These are phyloP conservation scores for Dryococelus australis DNA, from an alignment of 2,888 invertebrate species.

Conservation along the genomic window DNA sequence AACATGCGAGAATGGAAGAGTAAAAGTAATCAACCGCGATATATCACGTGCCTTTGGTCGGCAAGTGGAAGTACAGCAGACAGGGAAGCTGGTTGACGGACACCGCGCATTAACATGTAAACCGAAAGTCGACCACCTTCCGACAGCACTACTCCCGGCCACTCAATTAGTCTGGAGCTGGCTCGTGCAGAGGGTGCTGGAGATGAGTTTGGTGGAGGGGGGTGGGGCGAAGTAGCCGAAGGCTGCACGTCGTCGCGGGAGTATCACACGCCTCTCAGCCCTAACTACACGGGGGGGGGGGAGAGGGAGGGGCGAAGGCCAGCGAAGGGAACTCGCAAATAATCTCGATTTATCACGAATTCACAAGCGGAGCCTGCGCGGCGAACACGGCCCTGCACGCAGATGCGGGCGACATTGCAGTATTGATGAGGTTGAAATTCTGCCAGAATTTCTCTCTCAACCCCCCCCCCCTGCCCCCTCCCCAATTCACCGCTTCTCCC, in stretches of 20 bases:
- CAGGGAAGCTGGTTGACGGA: neutral
- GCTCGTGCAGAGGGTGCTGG: neutral
- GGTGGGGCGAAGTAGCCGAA: neutral
- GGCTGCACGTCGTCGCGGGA: neutral
- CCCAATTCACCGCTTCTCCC: neutral
- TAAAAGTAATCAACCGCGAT: neutral
- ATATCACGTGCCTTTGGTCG: neutral
- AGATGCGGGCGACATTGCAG: slow-evolving; percentile 11
- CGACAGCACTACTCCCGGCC: neutral
- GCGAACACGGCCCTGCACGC: slow-evolving; percentile 8
- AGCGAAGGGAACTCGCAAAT: neutral
- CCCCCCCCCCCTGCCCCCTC: neutral
- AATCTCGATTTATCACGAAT: slow-evolving; percentile 11
- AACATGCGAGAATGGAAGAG: neutral
- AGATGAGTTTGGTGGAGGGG: neutral
- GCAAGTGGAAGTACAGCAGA: neutral
- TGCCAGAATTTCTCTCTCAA: neutral
- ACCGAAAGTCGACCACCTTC: neutral
- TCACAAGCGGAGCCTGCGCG: neutral
- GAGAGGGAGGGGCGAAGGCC: neutral
- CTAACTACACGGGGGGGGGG: neutral
- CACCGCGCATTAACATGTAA: neutral
- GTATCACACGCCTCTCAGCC: neutral
- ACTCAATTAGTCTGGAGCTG: neutral
- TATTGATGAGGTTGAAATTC: slow-evolving; percentile 16